A percentile compares a stretch with the other conserved stretches of the same genome.
phyloP scores from a whole-genome alignment of 2,113 vertebrate species.

The Bubo blakistoni region DNA sequence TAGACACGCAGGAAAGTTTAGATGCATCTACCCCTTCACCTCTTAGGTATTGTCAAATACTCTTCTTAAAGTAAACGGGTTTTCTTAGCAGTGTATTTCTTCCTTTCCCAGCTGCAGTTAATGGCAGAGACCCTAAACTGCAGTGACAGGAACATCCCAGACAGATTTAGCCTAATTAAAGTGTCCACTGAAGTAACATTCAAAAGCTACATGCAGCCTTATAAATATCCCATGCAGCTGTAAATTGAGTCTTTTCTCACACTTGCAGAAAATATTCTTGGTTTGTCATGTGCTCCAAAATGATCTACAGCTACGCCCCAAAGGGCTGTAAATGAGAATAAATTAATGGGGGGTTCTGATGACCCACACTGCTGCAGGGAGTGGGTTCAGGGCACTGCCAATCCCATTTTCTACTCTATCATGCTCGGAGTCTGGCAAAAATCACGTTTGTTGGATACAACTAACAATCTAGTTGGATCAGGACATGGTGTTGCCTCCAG shows the following conservation, averaged over 20 bases:
- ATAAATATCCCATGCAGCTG: background rate
- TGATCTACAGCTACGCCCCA: background rate
- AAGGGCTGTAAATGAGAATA: background rate
- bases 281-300: background rate
- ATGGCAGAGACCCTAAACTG: background rate
- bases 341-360: background rate
- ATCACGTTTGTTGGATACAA: background rate
- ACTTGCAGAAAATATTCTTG: background rate
- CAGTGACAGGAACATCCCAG: background rate
- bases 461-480: background rate
- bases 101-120: background rate
- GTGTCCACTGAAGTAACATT: background rate
- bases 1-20: background rate
- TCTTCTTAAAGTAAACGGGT: background rate
- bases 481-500: background rate
- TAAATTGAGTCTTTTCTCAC: conserved; percentile 1
- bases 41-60: background rate
- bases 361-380: background rate
- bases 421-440: background rate
- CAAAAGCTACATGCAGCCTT: background rate
- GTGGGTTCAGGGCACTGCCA: background rate
- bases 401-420: background rate
- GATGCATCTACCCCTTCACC: fast-evolving
- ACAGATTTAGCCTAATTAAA: conserved; percentile 18
- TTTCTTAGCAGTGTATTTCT: background rate